Base-by-base conservation (phyloP, 1,140 invertebrate genomes). In the Calephelis virginiensis region DNA sequence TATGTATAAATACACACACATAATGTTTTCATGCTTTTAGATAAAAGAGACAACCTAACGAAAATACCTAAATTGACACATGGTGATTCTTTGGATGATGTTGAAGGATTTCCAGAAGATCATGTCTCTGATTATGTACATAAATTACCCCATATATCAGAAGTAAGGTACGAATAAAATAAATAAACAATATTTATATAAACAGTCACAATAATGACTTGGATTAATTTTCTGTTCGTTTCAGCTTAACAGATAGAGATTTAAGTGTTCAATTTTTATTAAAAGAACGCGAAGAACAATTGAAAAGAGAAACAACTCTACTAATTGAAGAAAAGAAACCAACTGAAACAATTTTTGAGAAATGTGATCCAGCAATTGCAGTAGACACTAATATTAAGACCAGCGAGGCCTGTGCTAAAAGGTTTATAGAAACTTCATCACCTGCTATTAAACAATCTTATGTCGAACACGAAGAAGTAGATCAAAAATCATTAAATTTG, bases 91-190 rank as follows among this genome's bases (percentile, higher is more conserved):
- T 76, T 92, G 46, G 91, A 92, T 81, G 91, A 92, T 48, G 90
- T 91, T 6, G 91, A 92, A 85, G 90, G 85, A 6, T 92, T 92
- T 67, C 90, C 90, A 40, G 88, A 92, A 79, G 91, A 92, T 68
- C 89, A 89, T 67, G 83, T 89, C 13, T 73, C 78, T 65, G 82
- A 84, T 70, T 90, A 92, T 63, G 77, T 91, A 9, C 86, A 87
- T 68, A 91, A 86, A 78, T 67, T 92, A 49, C 91, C 91, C 47
- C 85, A 91, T 72, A 92, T 92, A 56, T 77, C 82, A 48, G 91
- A 92, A 85, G 80, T 85, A 46, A 82, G 86, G 90, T 91, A 80
- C 76, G 77, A 56, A 28, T 56, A 28, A 56, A 56, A 28, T 56
- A 56, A 56, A 56, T 11, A 28, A 37, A 56, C 12, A 56, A 28